Evolutionary conservation across 2,797 vertebrate genomes (phyloP).

Genomic region (Setipinna tenuifilis): DNA sequence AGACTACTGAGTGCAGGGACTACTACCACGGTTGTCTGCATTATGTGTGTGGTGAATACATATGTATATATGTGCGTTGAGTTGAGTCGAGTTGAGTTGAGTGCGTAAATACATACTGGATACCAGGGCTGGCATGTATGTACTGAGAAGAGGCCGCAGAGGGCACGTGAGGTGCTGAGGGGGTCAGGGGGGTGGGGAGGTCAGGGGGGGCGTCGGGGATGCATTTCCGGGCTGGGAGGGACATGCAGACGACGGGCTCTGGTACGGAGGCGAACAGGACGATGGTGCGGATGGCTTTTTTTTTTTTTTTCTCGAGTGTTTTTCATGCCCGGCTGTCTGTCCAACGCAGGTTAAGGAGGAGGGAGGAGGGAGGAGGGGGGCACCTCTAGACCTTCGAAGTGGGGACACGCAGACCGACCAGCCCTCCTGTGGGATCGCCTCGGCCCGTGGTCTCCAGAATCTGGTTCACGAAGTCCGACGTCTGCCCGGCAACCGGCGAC

Average conservation of each 20-base stretch:
- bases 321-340: slow-evolving; percentile 48
- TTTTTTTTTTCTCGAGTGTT: neutral
- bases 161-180: slow-evolving; percentile 7
- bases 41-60: slow-evolving; percentile 55
- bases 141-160: slow-evolving; percentile 48
- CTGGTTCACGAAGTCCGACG: slow-evolving; percentile 98
- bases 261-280: slow-evolving; percentile 75
- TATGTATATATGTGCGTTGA: slow-evolving; percentile 31
- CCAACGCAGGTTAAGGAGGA: slow-evolving; percentile 1
- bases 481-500: slow-evolving; percentile 92
- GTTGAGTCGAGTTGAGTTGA: slow-evolving; percentile 49
- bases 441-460: slow-evolving; percentile 96
- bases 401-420: slow-evolving; percentile 93
- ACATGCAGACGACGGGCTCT: slow-evolving; percentile 82
- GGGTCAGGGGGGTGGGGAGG: slow-evolving; percentile 21
- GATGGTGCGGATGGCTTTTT: slow-evolving; percentile 64
- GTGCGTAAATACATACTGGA: slow-evolving; percentile 69
- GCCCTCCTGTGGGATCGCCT: slow-evolving; percentile 94
- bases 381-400: slow-evolving; percentile 88
- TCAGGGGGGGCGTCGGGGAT: slow-evolving; percentile 10
- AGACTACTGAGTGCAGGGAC: slow-evolving; percentile 64
- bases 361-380: slow-evolving; percentile 56
- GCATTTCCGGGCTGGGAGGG: slow-evolving; percentile 68
- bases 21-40: slow-evolving; percentile 51
- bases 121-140: slow-evolving; percentile 56